Percentiles rank a stretch among this genome's conserved stretches.
phyloP scores from a whole-genome alignment of 2,888 invertebrate species.

The Limnephilus rhombicus region DNA sequence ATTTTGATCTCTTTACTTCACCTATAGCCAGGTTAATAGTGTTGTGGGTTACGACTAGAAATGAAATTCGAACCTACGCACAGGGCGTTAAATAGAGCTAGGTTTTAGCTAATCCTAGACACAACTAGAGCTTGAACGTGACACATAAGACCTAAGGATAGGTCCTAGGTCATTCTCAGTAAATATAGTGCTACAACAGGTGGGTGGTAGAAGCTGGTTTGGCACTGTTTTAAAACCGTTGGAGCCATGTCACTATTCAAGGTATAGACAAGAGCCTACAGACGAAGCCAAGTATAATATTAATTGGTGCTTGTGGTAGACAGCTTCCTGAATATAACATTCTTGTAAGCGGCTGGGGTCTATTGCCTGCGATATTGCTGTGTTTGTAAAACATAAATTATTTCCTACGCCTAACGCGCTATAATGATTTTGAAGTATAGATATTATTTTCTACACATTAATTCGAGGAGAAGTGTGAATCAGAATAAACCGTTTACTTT shows the following conservation, averaged over 20 bases:
- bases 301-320: background rate
- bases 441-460: background rate
- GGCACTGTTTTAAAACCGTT: background rate
- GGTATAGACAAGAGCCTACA: background rate
- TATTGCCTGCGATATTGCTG: background rate
- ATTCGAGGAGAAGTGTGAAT: background rate
- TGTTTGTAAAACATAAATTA: background rate
- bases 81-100: background rate
- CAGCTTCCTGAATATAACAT: background rate
- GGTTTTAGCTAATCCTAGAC: background rate
- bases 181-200: background rate
- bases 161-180: background rate
- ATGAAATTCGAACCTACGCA: background rate
- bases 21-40: too few species aligned
- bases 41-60: background rate
- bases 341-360: background rate
- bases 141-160: background rate
- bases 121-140: background rate
- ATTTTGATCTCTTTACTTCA: too few species aligned
- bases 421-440: background rate
- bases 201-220: background rate
- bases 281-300: background rate
- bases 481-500: background rate
- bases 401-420: background rate
- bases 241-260: background rate